Base-by-base conservation (phyloP, 2,888 invertebrate species). In the Synanthedon tipuliformis region DNA sequence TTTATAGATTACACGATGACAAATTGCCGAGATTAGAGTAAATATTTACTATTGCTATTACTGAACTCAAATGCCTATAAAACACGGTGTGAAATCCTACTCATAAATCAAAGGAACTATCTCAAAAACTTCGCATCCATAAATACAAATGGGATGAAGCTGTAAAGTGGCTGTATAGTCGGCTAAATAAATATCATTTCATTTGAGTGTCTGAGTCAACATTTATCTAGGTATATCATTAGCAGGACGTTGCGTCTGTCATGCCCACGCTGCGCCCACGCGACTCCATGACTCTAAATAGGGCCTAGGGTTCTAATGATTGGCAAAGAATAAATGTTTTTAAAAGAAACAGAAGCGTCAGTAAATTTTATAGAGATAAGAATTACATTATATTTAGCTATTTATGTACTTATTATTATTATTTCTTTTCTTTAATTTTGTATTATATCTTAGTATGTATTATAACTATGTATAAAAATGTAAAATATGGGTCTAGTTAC, bases 191-290 rank as follows among this genome's bases (percentile, higher is more conserved):
- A 49, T 49, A 49, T 49, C 54, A 54, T 56, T 56, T 54, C 54
- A 54, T 54, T 56, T 23, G 18, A 49, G 52, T 50, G 50, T 51
- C 55, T 41, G 49, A 56, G 51, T 55, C 52, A 50, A 51, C 56
- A 50, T 52, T 40, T 50, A 45, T 49, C 49, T 49, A 41, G 53
- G 16, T 45, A 18, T 23, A 34, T 54, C 55, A 54, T 56, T 56
- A 56, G 52, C 41, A 52, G 54, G 52, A 45, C 45, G 15, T 15
- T 18, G 18, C 23, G 49, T 49, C 16, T 23, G 48, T 49, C 48
- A 49, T 11, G 18, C 56, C 56, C 18, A 52, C 56, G 54, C 54
- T 16, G 27, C 50, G 40, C 56, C 56, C 41, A 56, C 54, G 48
- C 53, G 3, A 12, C 3, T 16, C 23, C 23, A 23, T 49, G 23